phyloP scores from a whole-genome alignment of 2,888 invertebrate species.

The Nephrotoma appendiculata region DNA sequence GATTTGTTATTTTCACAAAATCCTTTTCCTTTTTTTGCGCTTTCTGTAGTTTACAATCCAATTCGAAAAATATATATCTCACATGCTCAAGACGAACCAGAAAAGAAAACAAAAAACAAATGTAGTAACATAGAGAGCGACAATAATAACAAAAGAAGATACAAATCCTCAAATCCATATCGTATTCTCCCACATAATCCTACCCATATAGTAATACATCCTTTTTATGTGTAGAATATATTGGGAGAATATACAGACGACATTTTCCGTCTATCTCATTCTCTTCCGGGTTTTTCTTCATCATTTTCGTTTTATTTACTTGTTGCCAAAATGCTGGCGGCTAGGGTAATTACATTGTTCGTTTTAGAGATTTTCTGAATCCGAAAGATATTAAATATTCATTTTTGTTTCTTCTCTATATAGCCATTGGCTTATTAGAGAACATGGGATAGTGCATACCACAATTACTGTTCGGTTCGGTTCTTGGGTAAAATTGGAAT shows the following conservation, averaged over 20 bases:
- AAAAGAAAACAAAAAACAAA: background rate
- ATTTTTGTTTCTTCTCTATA: too few relatives aligned
- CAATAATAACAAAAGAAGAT: background rate
- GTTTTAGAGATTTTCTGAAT: too few relatives aligned
- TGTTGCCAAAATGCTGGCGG: background rate
- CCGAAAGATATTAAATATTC: too few relatives aligned
- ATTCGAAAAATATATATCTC: background rate
- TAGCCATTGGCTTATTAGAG: too few relatives aligned
- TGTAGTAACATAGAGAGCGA: background rate
- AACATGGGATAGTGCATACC: too few relatives aligned
- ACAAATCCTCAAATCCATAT: background rate
- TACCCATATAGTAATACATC: background rate
- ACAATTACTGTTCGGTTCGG: too few relatives aligned
- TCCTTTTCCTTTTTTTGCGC: background rate
- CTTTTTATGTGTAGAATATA: background rate
- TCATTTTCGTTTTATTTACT: background rate
- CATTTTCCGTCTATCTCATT: background rate
- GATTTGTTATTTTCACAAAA: background rate
- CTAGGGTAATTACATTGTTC: background rate
- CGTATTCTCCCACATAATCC: background rate
- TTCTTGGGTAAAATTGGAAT: too few relatives aligned
- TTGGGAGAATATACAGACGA: background rate
- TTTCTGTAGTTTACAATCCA: background rate
- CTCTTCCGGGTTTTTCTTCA: background rate
- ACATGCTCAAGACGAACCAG: background rate